Evolutionary conservation across 2,113 vertebrate genomes (phyloP), one percentile per base, ranked within the genome.

Genomic region (Phalacrocorax brasilianus): DNA sequence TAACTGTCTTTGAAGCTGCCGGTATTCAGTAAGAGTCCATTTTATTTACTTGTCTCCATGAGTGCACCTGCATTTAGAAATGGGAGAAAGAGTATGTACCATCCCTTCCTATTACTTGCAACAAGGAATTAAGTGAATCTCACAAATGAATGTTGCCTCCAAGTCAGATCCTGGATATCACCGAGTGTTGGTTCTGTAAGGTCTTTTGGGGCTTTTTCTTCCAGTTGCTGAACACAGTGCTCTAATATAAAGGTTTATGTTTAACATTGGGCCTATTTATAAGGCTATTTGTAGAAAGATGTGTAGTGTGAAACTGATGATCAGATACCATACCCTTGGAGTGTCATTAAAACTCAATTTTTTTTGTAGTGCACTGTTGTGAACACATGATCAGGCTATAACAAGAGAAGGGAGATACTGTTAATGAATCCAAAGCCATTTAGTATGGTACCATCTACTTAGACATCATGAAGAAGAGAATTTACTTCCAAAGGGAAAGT

Each of bases 341-440:
- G 96, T 52, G 58, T 86, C 84, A 89, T 97, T 95, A 97, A 83
- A 95, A 83, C 84, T 84, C 81, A 94, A 61, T 93, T 61, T 82
- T 94, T 75, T 97, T 95, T 96, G 93, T 97, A 95, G 96, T 91
- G 82, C 85, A 84, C 71, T 89, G 71, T 94, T 95, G 89, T 77
- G 95, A 97, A 97, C 91, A 75, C 97, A 98, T 95, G 97, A 96
- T 73, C 89, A 94, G 82, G 71, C 93, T 91, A 86, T 97, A 98
- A 96, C 72, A 96, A 94, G 85, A 93, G 68, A 95, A 95, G 35
- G 67, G 62, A 97, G 93, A 93, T 95, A 97, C 95, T 88, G 71
- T 89, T 97, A 97, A 97, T 94, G 95, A 97, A 95, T 94, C 91
- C 49, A 58, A 95, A 93, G 85, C 72, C 89, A 78, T 93, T 97